Conservation (phyloP, 30 jellyfish, hydroid and myxozoan genomes). For the Aurelia sp. region DNA sequence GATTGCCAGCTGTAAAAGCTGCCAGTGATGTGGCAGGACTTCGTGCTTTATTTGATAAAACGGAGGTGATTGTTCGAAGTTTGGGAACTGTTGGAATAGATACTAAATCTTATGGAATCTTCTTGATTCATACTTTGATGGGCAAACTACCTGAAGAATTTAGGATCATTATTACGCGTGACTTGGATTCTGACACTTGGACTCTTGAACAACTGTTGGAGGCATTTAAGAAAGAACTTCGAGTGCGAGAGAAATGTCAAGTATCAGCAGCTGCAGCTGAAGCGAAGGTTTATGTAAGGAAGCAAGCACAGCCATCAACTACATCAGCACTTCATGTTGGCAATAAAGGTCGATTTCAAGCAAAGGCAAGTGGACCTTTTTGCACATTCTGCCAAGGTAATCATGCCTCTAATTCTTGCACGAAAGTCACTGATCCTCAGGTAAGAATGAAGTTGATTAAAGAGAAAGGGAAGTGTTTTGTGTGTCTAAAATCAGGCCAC, state of each 20-base stretch:
- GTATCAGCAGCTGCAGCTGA: not conserved
- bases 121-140: slow-evolving; percentile 14
- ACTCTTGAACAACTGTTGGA: not conserved
- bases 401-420: not conserved
- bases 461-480: slow-evolving; percentile 18
- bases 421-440: not conserved
- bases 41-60: slow-evolving; percentile 28
- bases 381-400: slow-evolving; percentile 11
- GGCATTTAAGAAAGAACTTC: slow-evolving; percentile 9
- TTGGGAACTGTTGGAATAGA: slow-evolving; percentile 23
- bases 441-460: slow-evolving; percentile 5
- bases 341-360: not conserved
- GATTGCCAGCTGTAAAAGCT: not conserved
- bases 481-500: slow-evolving; percentile 15
- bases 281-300: not conserved
- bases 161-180: not conserved
- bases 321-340: not conserved
- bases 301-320: not conserved
- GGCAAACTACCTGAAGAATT: slow-evolving; percentile 25
- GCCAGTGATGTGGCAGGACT: slow-evolving; percentile 13
- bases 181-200: slow-evolving; percentile 13
- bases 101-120: slow-evolving; percentile 7
- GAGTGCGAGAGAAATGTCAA: slow-evolving; percentile 32
- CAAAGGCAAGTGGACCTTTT: not conserved
- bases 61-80: slow-evolving; percentile 34